phyloP scores from a whole-genome alignment of 2,888 invertebrate species.

The Epinotia demarniana region DNA sequence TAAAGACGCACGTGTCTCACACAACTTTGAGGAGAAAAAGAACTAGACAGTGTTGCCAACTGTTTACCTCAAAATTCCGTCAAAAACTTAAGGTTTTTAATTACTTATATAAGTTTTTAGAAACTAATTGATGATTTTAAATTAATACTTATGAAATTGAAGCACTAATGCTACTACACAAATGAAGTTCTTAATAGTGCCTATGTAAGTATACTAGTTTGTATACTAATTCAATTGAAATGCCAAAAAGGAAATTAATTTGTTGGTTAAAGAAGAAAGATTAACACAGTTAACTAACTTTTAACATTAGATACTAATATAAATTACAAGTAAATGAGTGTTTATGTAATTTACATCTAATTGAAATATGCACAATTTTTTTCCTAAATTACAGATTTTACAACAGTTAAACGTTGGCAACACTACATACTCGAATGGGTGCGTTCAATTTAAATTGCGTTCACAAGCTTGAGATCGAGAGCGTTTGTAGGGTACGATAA shows the following conservation, averaged over 20 bases:
- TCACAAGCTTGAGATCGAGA: too few species aligned
- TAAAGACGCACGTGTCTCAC: constrained; percentile 81
- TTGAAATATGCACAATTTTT: neutral
- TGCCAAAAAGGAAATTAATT: neutral
- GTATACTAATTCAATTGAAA: neutral
- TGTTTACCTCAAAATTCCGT: constrained; percentile 17
- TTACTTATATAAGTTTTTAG: neutral
- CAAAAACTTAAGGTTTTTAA: neutral
- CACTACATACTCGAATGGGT: neutral
- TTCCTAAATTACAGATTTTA: neutral
- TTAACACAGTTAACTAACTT: neutral
- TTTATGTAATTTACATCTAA: neutral
- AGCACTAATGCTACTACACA: neutral
- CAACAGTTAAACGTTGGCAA: neutral
- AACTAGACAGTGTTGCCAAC: constrained; percentile 70
- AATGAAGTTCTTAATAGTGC: too few species aligned
- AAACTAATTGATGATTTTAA: neutral
- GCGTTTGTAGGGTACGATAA: too few species aligned
- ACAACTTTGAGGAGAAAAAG: constrained; percentile 76
- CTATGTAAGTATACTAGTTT: neutral
- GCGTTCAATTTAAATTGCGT: constrained; percentile 12
- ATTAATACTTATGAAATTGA: neutral
- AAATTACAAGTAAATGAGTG: neutral
- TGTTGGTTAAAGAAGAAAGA: neutral
- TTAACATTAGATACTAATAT: neutral